Evolutionary conservation across 2,113 vertebrate species (phyloP), one percentile per base, ranked within the genome.

Genomic region (Semicossyphus pulcher): DNA sequence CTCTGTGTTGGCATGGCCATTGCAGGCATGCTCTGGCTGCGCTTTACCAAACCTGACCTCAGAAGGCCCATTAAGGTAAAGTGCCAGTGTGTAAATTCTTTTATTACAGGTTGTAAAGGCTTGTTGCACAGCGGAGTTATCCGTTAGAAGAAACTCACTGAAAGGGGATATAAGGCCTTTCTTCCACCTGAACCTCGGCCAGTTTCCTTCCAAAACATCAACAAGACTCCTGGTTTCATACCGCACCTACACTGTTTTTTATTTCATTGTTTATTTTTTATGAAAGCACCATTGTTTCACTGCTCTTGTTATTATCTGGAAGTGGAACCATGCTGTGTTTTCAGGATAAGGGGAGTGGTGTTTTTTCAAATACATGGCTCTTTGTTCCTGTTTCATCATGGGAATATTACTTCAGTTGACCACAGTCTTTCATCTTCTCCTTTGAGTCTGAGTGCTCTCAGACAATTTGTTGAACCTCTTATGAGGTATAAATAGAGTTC

Each of bases 1-100:
- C 83, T 93, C 11, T 94, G 92, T 28, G 92, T 94, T 2, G 92
- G 92, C 0, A 89, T 93, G 92, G 91, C 91, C 54, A 92, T 94
- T 0, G 87, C 82, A 1, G 93, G 92, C 26, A 66, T 93, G 92
- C 39, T 93, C 16, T 93, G 92, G 92, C 85, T 93, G 52, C 92
- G 92, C 18, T 41, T 91, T 49, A 90, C 69, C 37, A 91, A 93
- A 58, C 92, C 93, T 0, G 59, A 93, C 6, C 87, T 91, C 59
- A 62, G 63, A 49, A 85, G 92, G 69, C 93, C 92, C 20, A 92
- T 93, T 53, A 93, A 93, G 92, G 92, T 93, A 73, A 31, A 28
- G 5, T 14, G 28, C 2, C 12, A 16, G 10, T 5, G 9, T 54
- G 31, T 58, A 5, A 72, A 18, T 52, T 11, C 20, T 21, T 51